Base-by-base conservation (phyloP, 2,888 invertebrate species). In the Tricholauxania praeusta region DNA sequence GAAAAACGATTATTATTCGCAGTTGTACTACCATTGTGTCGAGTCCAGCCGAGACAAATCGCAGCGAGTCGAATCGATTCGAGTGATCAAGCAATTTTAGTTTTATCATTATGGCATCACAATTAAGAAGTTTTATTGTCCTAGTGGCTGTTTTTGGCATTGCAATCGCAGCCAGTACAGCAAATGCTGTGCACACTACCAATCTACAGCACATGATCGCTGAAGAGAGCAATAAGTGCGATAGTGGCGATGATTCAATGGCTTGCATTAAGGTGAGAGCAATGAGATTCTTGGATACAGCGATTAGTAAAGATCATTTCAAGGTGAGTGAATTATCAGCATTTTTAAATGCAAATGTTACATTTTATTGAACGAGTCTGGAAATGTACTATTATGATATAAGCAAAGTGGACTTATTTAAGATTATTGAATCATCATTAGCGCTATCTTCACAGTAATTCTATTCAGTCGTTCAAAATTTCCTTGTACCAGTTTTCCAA, bases 181-280 rank as follows among this genome's bases (percentile, higher is more conserved):
- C 90, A 75, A 91, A 90, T 66, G 74, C 72, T n/a, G 70, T 73
- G 49, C 71, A 73, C 66, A 73, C 76, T 60, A 71, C 76, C 47
- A 76, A 92, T 79, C 90, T 94, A 89, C 92, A 93, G 82, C 89
- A 90, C 70, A 90, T 93, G 88, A 92, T 94, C 64, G 93, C 93
- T 82, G 93, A 93, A 87, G 93, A 94, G 89, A 91, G 92, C 83
- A 89, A 89, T 72, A 92, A 93, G 83, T 95, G 95, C 86, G 89
- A 91, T 55, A 91, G 91, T 80, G 92, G 93, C 79, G 92, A 92
- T 79, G 94, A 94, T 85, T 92, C 93, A 22, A 90, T 94, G 72
- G 92, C 94, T 77, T 95, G 95, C 88, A 91, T 95, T 87, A 94
- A 95, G 87, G 93, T 92, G 89, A 94, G 93, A 86, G 93, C 94